Evolutionary conservation across 2,888 invertebrate species (phyloP).

Genomic region (Drosophila hamatofila): DNA sequence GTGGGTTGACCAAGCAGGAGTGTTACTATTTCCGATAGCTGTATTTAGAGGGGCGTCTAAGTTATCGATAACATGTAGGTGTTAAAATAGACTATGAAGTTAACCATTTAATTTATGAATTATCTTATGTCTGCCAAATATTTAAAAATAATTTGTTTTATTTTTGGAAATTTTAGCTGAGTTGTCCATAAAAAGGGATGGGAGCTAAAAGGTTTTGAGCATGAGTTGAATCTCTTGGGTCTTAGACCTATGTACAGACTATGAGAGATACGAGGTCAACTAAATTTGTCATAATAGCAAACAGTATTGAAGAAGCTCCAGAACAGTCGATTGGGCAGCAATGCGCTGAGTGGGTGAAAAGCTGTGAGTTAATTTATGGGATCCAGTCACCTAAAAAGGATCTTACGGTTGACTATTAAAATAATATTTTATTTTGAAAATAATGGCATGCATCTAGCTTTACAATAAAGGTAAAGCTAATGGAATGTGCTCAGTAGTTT

Average conservation of each 20-base stretch:
- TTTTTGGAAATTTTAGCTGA: no score
- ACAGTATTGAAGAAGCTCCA: neutral
- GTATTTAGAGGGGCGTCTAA: accelerated
- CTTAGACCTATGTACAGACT: accelerated
- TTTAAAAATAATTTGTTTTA: no score
- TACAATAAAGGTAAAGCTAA: neutral
- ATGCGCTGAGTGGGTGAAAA: neutral
- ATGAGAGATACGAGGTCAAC: neutral
- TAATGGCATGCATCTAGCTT: neutral
- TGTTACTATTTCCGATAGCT: no score
- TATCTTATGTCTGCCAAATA: no score
- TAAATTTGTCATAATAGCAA: neutral
- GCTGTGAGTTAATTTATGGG: neutral
- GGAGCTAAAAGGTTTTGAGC: no score
- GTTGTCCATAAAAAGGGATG: no score
- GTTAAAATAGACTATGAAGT: no score
- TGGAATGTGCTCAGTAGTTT: neutral
- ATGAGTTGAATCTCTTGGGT: neutral
- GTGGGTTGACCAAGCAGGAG: neutral
- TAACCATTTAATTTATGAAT: no score
- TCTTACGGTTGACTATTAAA: neutral
- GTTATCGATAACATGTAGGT: neutral
- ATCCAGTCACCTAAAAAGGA: neutral
- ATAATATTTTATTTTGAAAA: neutral
- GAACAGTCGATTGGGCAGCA: no score